These are phyloP conservation scores for Halcyon senegalensis DNA, from an alignment of 2,113 vertebrate species.

Conservation along the genomic window DNA sequence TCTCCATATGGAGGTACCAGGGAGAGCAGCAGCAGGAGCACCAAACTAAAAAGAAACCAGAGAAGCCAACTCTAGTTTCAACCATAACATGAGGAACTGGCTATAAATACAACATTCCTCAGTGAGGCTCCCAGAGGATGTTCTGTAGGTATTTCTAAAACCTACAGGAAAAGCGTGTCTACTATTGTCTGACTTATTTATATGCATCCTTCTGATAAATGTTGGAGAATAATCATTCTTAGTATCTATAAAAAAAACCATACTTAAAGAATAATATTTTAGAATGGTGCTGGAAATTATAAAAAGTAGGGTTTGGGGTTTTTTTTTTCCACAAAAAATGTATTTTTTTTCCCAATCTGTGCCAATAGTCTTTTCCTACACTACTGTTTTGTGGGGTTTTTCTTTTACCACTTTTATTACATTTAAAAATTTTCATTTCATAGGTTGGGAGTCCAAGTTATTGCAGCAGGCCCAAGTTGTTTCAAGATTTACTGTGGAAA, in stretches of 20 bases:
- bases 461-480: not conserved
- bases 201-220: not conserved
- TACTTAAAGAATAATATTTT: not conserved
- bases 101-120: conserved; percentile 72
- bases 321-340: not conserved
- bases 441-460: not conserved
- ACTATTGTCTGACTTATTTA: conserved; percentile 29
- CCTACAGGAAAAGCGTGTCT: conserved; percentile 42
- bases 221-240: not conserved
- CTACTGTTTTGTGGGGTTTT: not conserved
- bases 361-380: not conserved
- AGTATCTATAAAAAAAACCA: not conserved
- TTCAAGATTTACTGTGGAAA: conserved; percentile 40
- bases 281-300: not conserved
- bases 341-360: not conserved
- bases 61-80: conserved; percentile 75
- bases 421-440: not conserved
- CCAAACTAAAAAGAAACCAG: conserved; percentile 70
- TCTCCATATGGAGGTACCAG: conserved; percentile 59
- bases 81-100: conserved; percentile 62
- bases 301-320: not conserved
- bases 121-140: conserved; percentile 36
- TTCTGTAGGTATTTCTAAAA: conserved; percentile 54
- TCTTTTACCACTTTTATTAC: not conserved
- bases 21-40: conserved; percentile 71